Conservation (phyloP, 2,113 vertebrate genomes). For the Psittacara wagleri region DNA sequence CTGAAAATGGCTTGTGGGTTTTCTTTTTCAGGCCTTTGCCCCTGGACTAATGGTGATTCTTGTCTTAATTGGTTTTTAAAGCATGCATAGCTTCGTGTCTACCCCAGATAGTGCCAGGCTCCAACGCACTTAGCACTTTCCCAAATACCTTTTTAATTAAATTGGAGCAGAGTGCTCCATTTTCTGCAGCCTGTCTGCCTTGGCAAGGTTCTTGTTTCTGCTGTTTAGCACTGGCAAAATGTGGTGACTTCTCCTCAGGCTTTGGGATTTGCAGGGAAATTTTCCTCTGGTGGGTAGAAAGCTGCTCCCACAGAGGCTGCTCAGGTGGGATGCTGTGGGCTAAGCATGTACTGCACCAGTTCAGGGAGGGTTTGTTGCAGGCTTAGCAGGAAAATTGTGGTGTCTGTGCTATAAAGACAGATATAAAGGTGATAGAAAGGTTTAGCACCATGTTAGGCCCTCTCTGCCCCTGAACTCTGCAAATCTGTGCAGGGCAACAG, state of each 20-base stretch:
- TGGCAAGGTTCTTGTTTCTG: neutral
- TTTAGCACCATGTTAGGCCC: neutral
- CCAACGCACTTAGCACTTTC: neutral
- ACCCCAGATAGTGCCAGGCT: neutral
- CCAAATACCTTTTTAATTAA: slow-evolving; percentile 42
- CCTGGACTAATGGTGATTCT: neutral
- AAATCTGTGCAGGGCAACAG: neutral
- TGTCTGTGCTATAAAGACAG: neutral
- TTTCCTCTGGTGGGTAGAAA: neutral
- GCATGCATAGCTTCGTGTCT: neutral
- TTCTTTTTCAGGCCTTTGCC: neutral
- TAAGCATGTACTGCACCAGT: neutral
- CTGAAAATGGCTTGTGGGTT: neutral
- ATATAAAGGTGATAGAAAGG: neutral
- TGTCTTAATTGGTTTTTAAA: slow-evolving; percentile 22
- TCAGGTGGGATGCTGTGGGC: neutral
- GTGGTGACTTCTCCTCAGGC: neutral
- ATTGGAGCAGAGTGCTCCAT: neutral
- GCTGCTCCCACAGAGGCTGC: neutral
- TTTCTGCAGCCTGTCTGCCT: neutral
- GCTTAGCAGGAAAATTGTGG: neutral
- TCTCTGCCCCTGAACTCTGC: neutral
- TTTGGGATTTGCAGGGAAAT: neutral
- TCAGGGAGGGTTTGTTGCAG: neutral
- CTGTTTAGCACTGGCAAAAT: neutral